Evolutionary conservation across 2,888 invertebrate species (phyloP), one percentile per base, ranked within the genome.

Genomic region (Caenorhabditis sp.): DNA sequence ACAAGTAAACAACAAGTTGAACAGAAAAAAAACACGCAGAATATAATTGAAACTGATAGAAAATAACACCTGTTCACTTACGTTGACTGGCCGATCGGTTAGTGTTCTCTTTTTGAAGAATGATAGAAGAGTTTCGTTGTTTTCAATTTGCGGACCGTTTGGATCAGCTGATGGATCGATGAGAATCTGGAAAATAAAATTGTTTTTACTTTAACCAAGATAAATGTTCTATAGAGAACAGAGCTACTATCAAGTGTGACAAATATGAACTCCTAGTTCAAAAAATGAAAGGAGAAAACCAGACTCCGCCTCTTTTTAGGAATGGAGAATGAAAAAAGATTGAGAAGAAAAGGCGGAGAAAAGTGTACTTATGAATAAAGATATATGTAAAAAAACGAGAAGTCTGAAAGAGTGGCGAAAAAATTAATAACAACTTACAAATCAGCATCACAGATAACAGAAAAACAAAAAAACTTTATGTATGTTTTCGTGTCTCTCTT

Each of bases 151-250:
- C 1, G 69, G 61, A n/a, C 62, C 69, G 21, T 63, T 26, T 31
- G 69, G 74, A n/a, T 74, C 74, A 36, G 74, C 69, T 53, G 74
- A 74, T 27, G 65, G 27, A 55, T 74, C 74, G 31, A 69, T 61
- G 53, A 74, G 62, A n/a, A 74, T 63, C 74, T 74, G 69, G 23
- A 73, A 66, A 21, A 31, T 6, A 31, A 55, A 43, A 2, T 17
- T 8, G 23, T 10, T 57, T 26, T 12, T 23, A 14, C 57, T 6
- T 37, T 31, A 8, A 31, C 54, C 43, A 31, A 31, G 4, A 4
- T 31, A 31, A 31, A 6, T 6, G 31, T 10, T 31, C 4, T 31
- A 10, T 10, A 31, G 10, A 6, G 31, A 31, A 31, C 31, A 6
- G 5, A 4, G 31, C 31, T 10, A 31, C 5, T 31, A 31, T 31